Percentiles rank a stretch among this genome's conserved stretches.
Evolutionary conservation across 2,888 invertebrate species (phyloP).

Genomic region (Mesochorus sp.): DNA sequence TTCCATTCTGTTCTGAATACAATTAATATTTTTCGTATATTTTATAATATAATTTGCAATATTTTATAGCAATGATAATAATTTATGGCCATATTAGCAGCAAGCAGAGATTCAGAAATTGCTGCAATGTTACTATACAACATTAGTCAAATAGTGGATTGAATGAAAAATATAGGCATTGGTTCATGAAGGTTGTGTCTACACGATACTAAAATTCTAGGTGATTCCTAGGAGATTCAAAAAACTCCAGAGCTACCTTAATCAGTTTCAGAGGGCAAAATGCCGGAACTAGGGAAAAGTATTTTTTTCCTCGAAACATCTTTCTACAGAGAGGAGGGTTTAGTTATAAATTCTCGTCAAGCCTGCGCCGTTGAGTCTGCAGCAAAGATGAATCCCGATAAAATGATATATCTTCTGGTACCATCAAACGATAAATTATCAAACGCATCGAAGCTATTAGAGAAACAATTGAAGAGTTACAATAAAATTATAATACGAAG

Average conservation of each 20-base stretch:
- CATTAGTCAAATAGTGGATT: too few relatives aligned
- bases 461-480: background rate
- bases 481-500: conserved; percentile 14
- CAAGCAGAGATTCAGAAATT: too few relatives aligned
- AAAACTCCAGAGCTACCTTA: background rate
- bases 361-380: conserved; percentile 29
- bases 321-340: background rate
- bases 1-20: too few relatives aligned
- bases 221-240: too few relatives aligned
- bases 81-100: too few relatives aligned
- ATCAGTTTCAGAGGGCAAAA: conserved; percentile 32
- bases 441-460: background rate
- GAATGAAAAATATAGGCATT: too few relatives aligned
- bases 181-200: too few relatives aligned
- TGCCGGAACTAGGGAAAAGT: conserved; percentile 24
- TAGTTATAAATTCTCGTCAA: background rate
- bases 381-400: conserved; percentile 5
- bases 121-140: too few relatives aligned
- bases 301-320: conserved; percentile 34
- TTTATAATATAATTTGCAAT: too few relatives aligned
- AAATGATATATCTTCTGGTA: conserved; percentile 32
- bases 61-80: too few relatives aligned
- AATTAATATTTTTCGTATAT: too few relatives aligned
- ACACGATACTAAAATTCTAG: too few relatives aligned
- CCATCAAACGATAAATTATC: conserved; percentile 60